Percentiles rank a stretch among this genome's conserved stretches.
Conservation (phyloP, 2,888 invertebrate species). For the Phasia obesa region DNA sequence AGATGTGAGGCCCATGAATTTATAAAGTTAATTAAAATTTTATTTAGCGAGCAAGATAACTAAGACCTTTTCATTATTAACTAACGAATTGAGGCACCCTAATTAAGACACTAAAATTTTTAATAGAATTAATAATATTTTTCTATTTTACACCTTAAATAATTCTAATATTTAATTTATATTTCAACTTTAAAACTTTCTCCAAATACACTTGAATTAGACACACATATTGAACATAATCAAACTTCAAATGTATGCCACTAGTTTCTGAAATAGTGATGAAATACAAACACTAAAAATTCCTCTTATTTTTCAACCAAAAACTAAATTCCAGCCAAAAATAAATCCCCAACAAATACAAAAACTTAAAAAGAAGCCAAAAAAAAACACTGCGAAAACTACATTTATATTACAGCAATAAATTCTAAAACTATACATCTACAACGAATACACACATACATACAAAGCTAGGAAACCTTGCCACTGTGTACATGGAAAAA, state of each 20-base stretch:
- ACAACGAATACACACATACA: slow-evolving; percentile 16
- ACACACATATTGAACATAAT: slow-evolving; percentile 11
- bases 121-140: no score
- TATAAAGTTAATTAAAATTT: no score
- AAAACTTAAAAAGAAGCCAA: slow-evolving; percentile 1
- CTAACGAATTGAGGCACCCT: no score
- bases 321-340: slow-evolving; percentile 30
- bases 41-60: no score
- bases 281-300: slow-evolving; percentile 48
- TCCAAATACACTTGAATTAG: slow-evolving; percentile 32
- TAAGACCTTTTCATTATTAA: no score
- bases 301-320: slow-evolving; percentile 48
- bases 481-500: slow-evolving; percentile 34
- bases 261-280: slow-evolving; percentile 62
- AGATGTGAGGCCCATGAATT: no score
- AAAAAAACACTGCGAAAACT: slow-evolving; percentile 35
- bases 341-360: slow-evolving; percentile 13
- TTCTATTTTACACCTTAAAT: background rate
- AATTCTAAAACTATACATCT: slow-evolving; percentile 61
- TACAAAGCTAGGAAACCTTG: slow-evolving; percentile 47
- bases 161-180: background rate
- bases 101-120: no score
- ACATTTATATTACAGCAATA: slow-evolving; percentile 64
- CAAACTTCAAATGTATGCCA: slow-evolving; percentile 63
- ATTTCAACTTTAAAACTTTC: slow-evolving; percentile 22